phyloP scores from a whole-genome alignment of 2,797 vertebrate genomes.

The Echiichthys vipera region DNA sequence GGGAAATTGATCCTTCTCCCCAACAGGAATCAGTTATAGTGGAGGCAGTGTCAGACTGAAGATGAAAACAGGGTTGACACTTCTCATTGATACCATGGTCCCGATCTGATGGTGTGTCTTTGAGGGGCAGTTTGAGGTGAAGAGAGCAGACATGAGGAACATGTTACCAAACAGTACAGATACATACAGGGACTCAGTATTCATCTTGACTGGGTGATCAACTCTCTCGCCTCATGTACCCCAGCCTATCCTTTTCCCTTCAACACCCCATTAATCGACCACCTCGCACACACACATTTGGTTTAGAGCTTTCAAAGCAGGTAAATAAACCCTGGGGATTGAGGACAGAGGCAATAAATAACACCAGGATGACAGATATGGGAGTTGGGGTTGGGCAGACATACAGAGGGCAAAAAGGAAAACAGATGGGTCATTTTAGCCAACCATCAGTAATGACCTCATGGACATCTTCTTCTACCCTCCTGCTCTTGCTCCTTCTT shows the following conservation, averaged over 20 bases:
- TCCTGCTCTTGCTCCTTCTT: neutral
- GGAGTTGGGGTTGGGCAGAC: slow-evolving; percentile 31
- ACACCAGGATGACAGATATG: slow-evolving; percentile 54
- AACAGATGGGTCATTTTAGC: slow-evolving; percentile 48
- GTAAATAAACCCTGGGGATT: slow-evolving; percentile 63
- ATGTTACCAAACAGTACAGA: slow-evolving; percentile 2
- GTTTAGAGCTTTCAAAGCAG: slow-evolving; percentile 45
- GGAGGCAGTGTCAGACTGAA: no score
- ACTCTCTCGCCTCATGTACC: slow-evolving; percentile 19
- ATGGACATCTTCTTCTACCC: slow-evolving; percentile 27
- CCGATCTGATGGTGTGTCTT: slow-evolving; percentile 1
- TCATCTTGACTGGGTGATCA: neutral
- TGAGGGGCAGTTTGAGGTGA: neutral
- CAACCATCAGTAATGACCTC: slow-evolving; percentile 35
- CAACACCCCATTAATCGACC: slow-evolving; percentile 52
- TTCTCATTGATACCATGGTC: neutral
- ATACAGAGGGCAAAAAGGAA: slow-evolving; percentile 35
- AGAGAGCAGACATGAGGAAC: neutral
- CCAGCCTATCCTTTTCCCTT: slow-evolving; percentile 24
- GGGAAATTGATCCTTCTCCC: no score
- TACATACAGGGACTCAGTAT: neutral
- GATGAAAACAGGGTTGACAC: no score
- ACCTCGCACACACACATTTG: slow-evolving; percentile 28
- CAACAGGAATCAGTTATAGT: no score
- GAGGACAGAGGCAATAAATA: slow-evolving; percentile 68